These are phyloP conservation scores for Bryconaethiops microstoma DNA, from an alignment of 2,797 vertebrate species.

Conservation along the genomic window DNA sequence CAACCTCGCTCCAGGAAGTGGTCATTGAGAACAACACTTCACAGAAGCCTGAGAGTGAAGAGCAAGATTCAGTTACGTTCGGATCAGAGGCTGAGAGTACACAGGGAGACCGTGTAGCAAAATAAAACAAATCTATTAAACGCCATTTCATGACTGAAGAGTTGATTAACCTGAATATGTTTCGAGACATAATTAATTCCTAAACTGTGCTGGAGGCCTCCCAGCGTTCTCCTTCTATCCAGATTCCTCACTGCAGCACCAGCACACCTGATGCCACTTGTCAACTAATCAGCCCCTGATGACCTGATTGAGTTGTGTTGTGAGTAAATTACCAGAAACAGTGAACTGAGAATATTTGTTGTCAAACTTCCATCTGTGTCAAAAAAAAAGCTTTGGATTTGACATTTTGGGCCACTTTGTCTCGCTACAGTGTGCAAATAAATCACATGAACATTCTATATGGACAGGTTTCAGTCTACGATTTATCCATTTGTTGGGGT, in stretches of 20 bases:
- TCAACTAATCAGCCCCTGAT: slow-evolving; percentile 38
- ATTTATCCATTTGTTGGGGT: too few relatives aligned
- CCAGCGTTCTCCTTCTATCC: slow-evolving; percentile 23
- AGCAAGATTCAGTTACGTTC: slow-evolving; percentile 24
- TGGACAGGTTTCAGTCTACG: too few relatives aligned
- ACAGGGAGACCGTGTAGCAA: slow-evolving; percentile 20
- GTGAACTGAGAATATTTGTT: slow-evolving; percentile 9
- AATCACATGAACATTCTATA: too few relatives aligned
- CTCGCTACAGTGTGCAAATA: too few relatives aligned
- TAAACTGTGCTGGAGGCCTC: background rate
- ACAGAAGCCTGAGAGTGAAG: background rate
- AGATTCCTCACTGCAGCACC: slow-evolving; percentile 13
- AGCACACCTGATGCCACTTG: slow-evolving; percentile 45
- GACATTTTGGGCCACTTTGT: too few relatives aligned
- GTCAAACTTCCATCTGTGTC: background rate
- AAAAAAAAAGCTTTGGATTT: background rate
- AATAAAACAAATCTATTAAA: slow-evolving; percentile 31
- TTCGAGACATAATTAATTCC: slow-evolving; percentile 33
- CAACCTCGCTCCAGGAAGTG: slow-evolving; percentile 11
- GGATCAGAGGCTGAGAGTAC: slow-evolving; percentile 3
- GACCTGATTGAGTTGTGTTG: slow-evolving; percentile 30
- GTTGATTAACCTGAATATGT: slow-evolving; percentile 8
- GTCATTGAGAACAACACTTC: slow-evolving; percentile 13
- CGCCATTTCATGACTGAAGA: slow-evolving; percentile 17
- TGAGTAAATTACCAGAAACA: slow-evolving; percentile 18